A percentile compares a stretch with the other conserved stretches of the same genome.
phyloP scores from a whole-genome alignment of 1,140 invertebrate genomes.

The Hylaeus anthracinus region DNA sequence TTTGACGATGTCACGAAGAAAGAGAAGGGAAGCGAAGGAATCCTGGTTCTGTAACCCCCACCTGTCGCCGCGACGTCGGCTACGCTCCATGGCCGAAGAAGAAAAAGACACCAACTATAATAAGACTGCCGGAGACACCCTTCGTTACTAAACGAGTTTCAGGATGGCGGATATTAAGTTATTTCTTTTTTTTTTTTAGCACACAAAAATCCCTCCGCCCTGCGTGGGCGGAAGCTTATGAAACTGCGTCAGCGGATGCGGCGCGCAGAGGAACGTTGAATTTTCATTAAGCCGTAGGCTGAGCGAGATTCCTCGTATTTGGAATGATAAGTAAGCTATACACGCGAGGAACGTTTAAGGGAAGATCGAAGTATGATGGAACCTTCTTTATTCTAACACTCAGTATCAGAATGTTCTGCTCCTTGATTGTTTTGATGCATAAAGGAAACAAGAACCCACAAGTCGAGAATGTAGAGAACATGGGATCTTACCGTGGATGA shows the following conservation, averaged over 20 bases:
- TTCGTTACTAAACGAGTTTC: slow-evolving; percentile 35
- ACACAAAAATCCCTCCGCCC: slow-evolving; percentile 27
- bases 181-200: slow-evolving; percentile 12
- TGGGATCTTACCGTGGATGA: too few relatives aligned
- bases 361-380: background rate
- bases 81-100: slow-evolving; percentile 31
- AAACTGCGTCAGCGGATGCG: slow-evolving; percentile 16
- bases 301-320: background rate
- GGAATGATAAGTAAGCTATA: background rate
- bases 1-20: slow-evolving; percentile 49
- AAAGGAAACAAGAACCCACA: too few relatives aligned
- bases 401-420: too few relatives aligned
- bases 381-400: too few relatives aligned
- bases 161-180: slow-evolving; percentile 42
- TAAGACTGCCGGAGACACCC: slow-evolving; percentile 43
- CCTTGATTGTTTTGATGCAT: too few relatives aligned
- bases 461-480: too few relatives aligned
- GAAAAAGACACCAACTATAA: slow-evolving; percentile 35
- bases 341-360: background rate
- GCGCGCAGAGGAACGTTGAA: background rate
- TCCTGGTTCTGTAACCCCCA: slow-evolving; percentile 49
- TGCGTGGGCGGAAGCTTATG: slow-evolving; percentile 12
- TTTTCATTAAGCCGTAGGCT: slow-evolving; percentile 28
- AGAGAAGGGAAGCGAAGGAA: slow-evolving; percentile 16
- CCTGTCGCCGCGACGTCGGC: slow-evolving; percentile 41